Evolutionary conservation across 2,797 vertebrate species (phyloP).

Genomic region (Artibeus jamaicensis): DNA sequence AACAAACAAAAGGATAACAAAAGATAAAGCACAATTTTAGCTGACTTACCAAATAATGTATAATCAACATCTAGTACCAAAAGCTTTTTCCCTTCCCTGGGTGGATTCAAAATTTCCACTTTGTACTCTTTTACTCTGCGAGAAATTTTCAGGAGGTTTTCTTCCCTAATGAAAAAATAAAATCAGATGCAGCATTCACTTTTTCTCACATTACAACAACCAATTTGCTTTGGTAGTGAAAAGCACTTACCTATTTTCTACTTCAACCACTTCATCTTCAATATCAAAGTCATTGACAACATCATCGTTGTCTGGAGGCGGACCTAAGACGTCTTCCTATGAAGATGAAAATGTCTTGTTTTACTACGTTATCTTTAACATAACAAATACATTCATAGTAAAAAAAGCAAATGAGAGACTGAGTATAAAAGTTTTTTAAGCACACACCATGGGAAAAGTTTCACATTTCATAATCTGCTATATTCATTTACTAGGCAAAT

Average conservation of each 20-base stretch:
- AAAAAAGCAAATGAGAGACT: conserved; percentile 45
- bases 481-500: not conserved
- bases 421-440: conserved; percentile 34
- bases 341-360: conserved; percentile 69
- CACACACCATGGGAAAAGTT: not conserved
- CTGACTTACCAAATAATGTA: conserved; percentile 95
- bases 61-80: conserved; percentile 98
- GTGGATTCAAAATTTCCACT: conserved; percentile 95
- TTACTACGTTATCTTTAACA: not conserved
- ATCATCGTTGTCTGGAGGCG: conserved; percentile 97
- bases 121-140: conserved; percentile 98
- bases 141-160: conserved; percentile 97
- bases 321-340: conserved; percentile 97
- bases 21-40: not conserved
- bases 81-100: conserved; percentile 95
- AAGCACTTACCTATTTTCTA: conserved; percentile 93
- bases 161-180: conserved; percentile 88
- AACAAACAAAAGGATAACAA: not conserved
- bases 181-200: conserved; percentile 55
- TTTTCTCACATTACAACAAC: not conserved
- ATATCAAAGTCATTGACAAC: conserved; percentile 99
- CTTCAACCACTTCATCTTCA: conserved; percentile 98
- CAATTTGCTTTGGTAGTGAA: conserved; percentile 21
- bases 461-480: not conserved
- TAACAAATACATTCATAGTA: not conserved